These are phyloP conservation scores for Pharmacophagus antenor DNA, from an alignment of 2,888 invertebrate species.

Conservation along the genomic window DNA sequence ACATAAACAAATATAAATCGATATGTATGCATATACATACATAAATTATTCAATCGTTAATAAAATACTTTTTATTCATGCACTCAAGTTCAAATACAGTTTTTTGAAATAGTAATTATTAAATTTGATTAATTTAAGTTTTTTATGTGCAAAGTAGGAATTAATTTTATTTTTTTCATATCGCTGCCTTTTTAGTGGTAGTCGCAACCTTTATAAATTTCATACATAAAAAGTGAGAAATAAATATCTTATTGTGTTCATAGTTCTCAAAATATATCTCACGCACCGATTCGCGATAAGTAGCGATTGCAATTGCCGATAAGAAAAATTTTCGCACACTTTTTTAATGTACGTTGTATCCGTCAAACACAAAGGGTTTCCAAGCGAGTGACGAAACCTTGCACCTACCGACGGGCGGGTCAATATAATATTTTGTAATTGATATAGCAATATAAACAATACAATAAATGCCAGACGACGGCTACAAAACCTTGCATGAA, in stretches of 20 bases:
- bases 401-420: conserved; percentile 1
- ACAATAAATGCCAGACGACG: conserved; percentile 17
- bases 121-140: too few species aligned
- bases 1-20: not conserved
- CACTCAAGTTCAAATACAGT: too few species aligned
- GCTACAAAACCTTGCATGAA: conserved; percentile 4
- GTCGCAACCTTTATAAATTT: conserved; percentile 4
- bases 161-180: too few species aligned
- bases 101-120: too few species aligned
- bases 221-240: conserved; percentile 10
- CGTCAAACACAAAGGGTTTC: conserved; percentile 28
- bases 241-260: conserved; percentile 1
- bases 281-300: conserved; percentile 23
- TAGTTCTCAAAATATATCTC: conserved; percentile 15
- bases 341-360: conserved; percentile 28
- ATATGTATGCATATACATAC: not conserved
- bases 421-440: conserved; percentile 21
- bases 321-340: conserved; percentile 28
- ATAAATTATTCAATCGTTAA: too few species aligned
- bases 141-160: too few species aligned
- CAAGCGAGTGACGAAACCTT: conserved; percentile 21
- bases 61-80: too few species aligned
- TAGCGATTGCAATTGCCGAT: conserved; percentile 21
- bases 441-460: conserved; percentile 20
- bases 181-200: too few species aligned